Base-by-base conservation (phyloP, 2,797 vertebrate species). In the Clarias pachynema region DNA sequence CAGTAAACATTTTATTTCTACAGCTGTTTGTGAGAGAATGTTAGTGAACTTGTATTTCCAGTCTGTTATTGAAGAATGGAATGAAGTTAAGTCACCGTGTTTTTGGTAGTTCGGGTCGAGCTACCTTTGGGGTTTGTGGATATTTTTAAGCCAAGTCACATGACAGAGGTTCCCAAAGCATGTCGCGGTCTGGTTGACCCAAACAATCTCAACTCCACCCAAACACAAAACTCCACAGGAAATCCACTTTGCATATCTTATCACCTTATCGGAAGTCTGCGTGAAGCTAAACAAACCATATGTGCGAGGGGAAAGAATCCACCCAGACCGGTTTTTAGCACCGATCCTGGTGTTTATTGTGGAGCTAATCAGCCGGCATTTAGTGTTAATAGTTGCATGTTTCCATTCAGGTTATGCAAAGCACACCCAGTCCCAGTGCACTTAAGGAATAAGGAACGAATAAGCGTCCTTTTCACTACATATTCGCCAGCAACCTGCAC, bases 21-120 rank as follows among this genome's bases (percentile, higher is more conserved):
- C 37, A 20, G 56, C 70, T 59, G 85, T 63, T 49, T 24, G 34
- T 86, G 78, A 20, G 49, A 74, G 78, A 89, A 89, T 88, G 87
- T 75, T 26, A 57, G 20, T 18, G n/a, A 69, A 85, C 86, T 82
- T 68, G 87, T 87, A 80, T 80, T 72, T 83, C 84, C 53, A 72
- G 82, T 60, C 66, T 68, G 4, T 82, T 78, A 78, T 79, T 70
- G 56, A 84, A 82, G 73, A 72, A 37, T 53, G 34, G 70, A 84
- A 49, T 56, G 70, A 79, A 79, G 75, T 83, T 69, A 73, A 60
- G 72, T 81, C 37, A 7, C 83, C 65, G 18, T 83, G 70, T 82
- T 82, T 40, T 70, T 40, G 26, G 10, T 60, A 40, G 26, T 37
- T 65, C 34, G n/a, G 29, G 63, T 73, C 8, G 16, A 22, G 20